Base-by-base conservation (phyloP, 2,888 invertebrate species). In the Troides aeacus region DNA sequence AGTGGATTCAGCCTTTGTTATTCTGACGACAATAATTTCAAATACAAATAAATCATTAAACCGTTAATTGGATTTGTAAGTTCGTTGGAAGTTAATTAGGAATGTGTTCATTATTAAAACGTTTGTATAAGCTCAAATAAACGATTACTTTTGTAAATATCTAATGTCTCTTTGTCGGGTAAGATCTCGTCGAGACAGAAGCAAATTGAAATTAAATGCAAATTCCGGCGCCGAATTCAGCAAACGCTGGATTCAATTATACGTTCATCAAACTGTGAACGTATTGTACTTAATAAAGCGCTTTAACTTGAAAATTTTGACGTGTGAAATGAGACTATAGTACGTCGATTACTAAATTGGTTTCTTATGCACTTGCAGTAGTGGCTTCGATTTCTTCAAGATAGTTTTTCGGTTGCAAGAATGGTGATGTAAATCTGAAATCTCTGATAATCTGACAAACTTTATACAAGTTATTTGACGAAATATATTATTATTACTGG, bases 201-300 rank as follows among this genome's bases (percentile, higher is more conserved):
- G 68, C 59, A 50, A 3, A 21, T 7, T n/a, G 50, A 60, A 64
- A 60, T 68, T 68, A 68, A 68, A 68, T 68, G 63, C 59, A 68
- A 68, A 68, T 68, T 64, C 59, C 64, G 50, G 64, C 50, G 50
- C 39, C 23, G 53, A 64, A 68, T 59, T 59, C 59, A 68, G 46
- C 59, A 59, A 58, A 24, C 24, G 30, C 2, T 18, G 59, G 23
- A 59, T 30, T 59, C 15, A 59, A 59, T 59, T 59, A 59, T 50
- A 50, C 50, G 50, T 50, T 50, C 50, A 50, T 50, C 50, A 50
- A 50, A 18, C 50, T 50, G 50, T 50, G 18, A 50, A 50, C 50
- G 50, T 50, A 50, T 50, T 50, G 17, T 50, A 18, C 50, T 50
- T 18, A 50, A 50, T 50, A 50, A 50, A 50, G 50, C 50, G 50